Evolutionary conservation across 1,140 invertebrate genomes (phyloP).

Genomic region (Phenacoccus solenopsis): DNA sequence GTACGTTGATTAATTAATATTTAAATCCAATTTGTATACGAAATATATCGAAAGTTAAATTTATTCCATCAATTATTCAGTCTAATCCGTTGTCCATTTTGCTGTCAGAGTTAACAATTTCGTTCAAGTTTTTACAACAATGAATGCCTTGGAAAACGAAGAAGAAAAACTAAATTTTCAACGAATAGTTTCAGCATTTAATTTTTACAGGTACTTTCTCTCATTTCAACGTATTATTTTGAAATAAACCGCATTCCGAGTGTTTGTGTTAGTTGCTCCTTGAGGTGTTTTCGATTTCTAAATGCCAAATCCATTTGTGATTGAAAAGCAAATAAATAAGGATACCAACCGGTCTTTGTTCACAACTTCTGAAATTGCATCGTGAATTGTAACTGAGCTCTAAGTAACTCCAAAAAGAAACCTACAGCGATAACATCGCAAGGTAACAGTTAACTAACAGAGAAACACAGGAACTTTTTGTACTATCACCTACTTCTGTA

Average conservation of each 20-base stretch:
- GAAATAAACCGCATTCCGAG: background rate
- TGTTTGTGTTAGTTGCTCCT: background rate
- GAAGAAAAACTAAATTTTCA: slow-evolving; percentile 24
- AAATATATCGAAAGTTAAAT: too few species aligned
- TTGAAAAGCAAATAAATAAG: background rate
- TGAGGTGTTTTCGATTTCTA: background rate
- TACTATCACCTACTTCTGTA: too few species aligned
- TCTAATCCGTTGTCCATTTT: too few species aligned
- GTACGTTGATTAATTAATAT: too few species aligned
- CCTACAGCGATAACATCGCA: too few species aligned
- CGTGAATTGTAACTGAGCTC: too few species aligned
- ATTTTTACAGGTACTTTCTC: slow-evolving; percentile 21
- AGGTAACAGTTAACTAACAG: too few species aligned
- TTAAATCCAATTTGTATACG: too few species aligned
- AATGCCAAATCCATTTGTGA: background rate
- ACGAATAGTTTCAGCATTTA: slow-evolving; percentile 21
- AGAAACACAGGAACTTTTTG: too few species aligned
- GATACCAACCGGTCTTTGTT: background rate
- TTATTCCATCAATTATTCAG: too few species aligned
- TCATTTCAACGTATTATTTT: background rate
- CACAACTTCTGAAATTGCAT: too few species aligned
- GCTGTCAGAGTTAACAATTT: background rate
- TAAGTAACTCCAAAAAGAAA: background rate
- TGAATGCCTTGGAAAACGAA: slow-evolving; percentile 19
- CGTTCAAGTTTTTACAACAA: background rate